Conservation (phyloP, 1,140 invertebrate species). For the Amphibalanus amphitrite region DNA sequence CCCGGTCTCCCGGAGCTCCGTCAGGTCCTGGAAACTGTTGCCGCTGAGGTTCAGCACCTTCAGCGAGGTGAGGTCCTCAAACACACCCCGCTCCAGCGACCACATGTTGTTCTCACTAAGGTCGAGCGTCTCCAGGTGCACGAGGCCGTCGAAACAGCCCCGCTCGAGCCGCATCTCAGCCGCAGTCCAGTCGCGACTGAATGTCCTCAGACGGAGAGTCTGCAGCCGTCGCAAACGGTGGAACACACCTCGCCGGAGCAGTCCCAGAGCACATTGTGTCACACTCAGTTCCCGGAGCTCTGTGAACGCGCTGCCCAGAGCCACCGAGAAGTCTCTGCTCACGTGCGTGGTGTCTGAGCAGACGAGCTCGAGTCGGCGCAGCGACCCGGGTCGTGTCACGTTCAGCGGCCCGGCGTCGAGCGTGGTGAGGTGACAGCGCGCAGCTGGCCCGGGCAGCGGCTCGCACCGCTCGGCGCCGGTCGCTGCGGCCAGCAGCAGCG, state of each 20-base stretch:
- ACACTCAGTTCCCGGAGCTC: not conserved
- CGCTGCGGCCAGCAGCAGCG: not conserved
- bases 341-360: not conserved
- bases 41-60: conserved; percentile 61
- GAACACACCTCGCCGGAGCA: not conserved
- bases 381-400: not conserved
- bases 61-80: conserved; percentile 43
- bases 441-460: too few relatives aligned
- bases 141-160: conserved; percentile 24
- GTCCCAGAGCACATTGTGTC: not conserved
- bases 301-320: not conserved
- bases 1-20: conserved; percentile 46
- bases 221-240: not conserved
- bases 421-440: not conserved
- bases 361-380: not conserved
- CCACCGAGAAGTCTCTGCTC: not conserved
- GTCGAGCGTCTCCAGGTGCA: conserved; percentile 39
- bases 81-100: conserved; percentile 37
- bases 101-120: conserved; percentile 45
- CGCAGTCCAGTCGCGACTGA: not conserved
- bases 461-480: not conserved
- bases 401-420: not conserved
- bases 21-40: conserved; percentile 53
- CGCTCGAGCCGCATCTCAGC: not conserved
- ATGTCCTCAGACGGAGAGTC: not conserved